Percentiles rank a stretch among this genome's conserved stretches.
phyloP scores from a whole-genome alignment of 2,797 vertebrate genomes.

The Bovichtus variegatus region DNA sequence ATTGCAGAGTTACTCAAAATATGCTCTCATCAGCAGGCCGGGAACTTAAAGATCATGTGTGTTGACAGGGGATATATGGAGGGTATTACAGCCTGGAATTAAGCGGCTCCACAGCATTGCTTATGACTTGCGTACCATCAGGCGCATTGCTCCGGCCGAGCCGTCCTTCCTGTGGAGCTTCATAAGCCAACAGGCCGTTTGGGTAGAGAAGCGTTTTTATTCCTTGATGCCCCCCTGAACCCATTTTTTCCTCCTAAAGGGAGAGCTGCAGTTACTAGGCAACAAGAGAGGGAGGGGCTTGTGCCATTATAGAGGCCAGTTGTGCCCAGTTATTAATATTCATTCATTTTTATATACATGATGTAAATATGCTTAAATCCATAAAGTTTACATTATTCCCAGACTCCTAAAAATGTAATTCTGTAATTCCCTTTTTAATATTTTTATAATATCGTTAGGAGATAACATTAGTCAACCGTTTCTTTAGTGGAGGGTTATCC shows the following conservation, averaged over 20 bases:
- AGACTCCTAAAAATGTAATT: constrained; percentile 11
- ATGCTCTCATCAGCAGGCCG: constrained; percentile 77
- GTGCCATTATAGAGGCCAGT: constrained; percentile 36
- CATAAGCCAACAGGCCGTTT: constrained; percentile 56
- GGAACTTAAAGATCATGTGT: constrained; percentile 71
- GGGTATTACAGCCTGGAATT: constrained; percentile 75
- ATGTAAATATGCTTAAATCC: constrained; percentile 40
- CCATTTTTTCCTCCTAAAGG: constrained; percentile 48
- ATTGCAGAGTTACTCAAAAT: constrained; percentile 59
- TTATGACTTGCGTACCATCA: constrained; percentile 57
- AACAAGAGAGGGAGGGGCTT: constrained; percentile 60
- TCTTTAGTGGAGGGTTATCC: constrained; percentile 58
- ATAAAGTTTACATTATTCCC: constrained; percentile 25
- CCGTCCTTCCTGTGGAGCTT: constrained; percentile 46
- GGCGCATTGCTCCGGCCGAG: constrained; percentile 39
- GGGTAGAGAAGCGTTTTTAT: constrained; percentile 48
- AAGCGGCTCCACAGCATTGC: constrained; percentile 68
- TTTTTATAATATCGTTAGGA: constrained; percentile 39
- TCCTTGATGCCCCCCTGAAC: constrained; percentile 65
- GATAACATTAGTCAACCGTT: constrained; percentile 52
- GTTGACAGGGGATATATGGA: constrained; percentile 72
- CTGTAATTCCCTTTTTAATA: constrained; percentile 35
- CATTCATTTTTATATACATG: constrained; percentile 22
- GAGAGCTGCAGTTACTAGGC: constrained; percentile 77
- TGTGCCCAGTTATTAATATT: constrained; percentile 27